Conservation (phyloP, 1,140 invertebrate genomes). For the Drosophila littoralis region DNA sequence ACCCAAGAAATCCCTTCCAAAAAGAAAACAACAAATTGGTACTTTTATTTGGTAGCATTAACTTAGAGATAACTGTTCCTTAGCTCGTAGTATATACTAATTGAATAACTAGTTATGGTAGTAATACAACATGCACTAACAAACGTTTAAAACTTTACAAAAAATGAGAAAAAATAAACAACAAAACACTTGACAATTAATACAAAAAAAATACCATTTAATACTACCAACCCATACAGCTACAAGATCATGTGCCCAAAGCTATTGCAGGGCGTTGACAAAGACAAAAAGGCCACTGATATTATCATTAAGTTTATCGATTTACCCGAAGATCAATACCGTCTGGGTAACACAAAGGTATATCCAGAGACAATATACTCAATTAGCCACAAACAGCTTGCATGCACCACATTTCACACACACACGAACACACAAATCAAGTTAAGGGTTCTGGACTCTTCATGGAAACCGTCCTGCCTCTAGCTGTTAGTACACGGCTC, state of each 20-base stretch:
- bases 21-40: constrained; percentile 41
- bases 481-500: background rate
- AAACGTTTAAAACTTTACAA: constrained; percentile 43
- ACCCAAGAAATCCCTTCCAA: background rate
- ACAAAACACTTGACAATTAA: constrained; percentile 51
- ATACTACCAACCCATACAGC: constrained; percentile 86
- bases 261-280: constrained; percentile 89
- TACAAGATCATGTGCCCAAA: constrained; percentile 96
- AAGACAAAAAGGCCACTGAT: constrained; percentile 93
- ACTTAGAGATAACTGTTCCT: constrained; percentile 49
- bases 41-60: constrained; percentile 53
- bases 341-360: constrained; percentile 98
- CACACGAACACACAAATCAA: background rate
- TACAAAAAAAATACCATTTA: constrained; percentile 42
- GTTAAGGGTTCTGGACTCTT: no score
- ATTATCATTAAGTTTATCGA: constrained; percentile 94
- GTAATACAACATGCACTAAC: constrained; percentile 8
- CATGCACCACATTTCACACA: constrained; percentile 10
- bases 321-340: constrained; percentile 96
- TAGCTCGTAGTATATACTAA: constrained; percentile 32
- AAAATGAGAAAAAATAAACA: no score
- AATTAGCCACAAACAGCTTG: constrained; percentile 15
- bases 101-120: constrained; percentile 8
- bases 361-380: constrained; percentile 78
- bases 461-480: background rate